Percentiles rank a stretch among this genome's conserved stretches.
Conservation (phyloP, 2,797 vertebrate genomes). For the Mastacembelus armatus region DNA sequence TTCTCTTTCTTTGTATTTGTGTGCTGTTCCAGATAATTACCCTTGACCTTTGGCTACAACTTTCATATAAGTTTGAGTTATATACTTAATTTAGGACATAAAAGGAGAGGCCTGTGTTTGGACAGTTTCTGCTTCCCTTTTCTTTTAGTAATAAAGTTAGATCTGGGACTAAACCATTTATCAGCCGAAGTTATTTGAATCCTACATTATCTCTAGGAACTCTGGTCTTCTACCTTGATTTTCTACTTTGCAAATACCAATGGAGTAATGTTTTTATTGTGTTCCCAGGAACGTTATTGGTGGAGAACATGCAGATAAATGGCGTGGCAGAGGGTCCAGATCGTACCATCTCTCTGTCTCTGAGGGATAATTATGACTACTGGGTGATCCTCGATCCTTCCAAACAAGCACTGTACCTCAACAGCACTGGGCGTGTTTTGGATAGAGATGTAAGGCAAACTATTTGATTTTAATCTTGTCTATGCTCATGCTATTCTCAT, state of each 20-base stretch:
- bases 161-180: background rate
- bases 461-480: background rate
- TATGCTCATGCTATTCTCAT: background rate
- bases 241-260: too few relatives aligned
- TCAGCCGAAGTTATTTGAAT: background rate
- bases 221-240: background rate
- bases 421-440: slow-evolving; percentile 91
- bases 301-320: slow-evolving; percentile 95
- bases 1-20: background rate
- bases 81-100: slow-evolving; percentile 4
- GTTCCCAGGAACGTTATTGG: slow-evolving; percentile 89
- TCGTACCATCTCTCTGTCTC: slow-evolving; percentile 90
- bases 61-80: slow-evolving; percentile 15
- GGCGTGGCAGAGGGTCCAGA: slow-evolving; percentile 88
- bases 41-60: slow-evolving; percentile 22
- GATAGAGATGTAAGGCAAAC: slow-evolving; percentile 89
- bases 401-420: slow-evolving; percentile 90
- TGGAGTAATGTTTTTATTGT: background rate
- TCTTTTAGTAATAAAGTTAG: background rate
- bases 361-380: slow-evolving; percentile 89
- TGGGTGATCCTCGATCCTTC: slow-evolving; percentile 92
- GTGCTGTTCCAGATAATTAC: slow-evolving; percentile 1
- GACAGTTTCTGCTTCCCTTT: too few relatives aligned
- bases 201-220: background rate
- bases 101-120: background rate